These are phyloP conservation scores for Microtus californicus DNA, from an alignment of 2,797 vertebrate genomes.

Conservation along the genomic window DNA sequence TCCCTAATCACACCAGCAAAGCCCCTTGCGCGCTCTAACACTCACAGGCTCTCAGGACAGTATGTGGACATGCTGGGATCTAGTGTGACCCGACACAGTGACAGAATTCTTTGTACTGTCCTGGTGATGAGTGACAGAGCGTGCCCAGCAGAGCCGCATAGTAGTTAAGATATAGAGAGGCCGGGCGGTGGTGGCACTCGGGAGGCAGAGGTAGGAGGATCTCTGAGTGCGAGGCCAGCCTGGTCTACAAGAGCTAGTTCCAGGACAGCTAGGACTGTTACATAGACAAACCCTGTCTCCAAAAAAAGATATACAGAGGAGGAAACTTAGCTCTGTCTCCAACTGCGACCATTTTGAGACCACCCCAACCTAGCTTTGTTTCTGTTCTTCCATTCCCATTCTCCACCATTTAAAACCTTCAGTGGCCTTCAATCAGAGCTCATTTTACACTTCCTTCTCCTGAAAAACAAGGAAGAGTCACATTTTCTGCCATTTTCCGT, in stretches of 20 bases:
- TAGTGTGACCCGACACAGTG: neutral
- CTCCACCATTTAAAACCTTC: neutral
- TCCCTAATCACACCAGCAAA: neutral
- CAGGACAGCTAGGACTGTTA: neutral
- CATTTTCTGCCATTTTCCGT: neutral
- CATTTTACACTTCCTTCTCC: neutral
- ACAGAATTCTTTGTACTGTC: neutral
- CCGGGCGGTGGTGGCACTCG: fast-evolving
- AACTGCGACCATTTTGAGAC: conserved; percentile 7
- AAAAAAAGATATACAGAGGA: neutral
- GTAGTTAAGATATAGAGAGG: neutral
- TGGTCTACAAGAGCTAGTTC: neutral
- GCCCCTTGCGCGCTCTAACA: neutral
- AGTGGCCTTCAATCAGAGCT: neutral
- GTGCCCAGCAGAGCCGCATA: neutral
- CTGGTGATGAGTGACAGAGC: neutral
- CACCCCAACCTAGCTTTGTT: neutral
- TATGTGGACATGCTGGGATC: neutral
- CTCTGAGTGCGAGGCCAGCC: neutral
- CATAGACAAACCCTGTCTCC: neutral
- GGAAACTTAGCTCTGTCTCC: neutral
- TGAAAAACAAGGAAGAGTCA: conserved; percentile 46
- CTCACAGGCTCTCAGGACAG: neutral
- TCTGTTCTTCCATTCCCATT: neutral
- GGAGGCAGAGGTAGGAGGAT: neutral